Evolutionary conservation across 2,797 vertebrate species (phyloP).

Genomic region (Characodon lateralis): DNA sequence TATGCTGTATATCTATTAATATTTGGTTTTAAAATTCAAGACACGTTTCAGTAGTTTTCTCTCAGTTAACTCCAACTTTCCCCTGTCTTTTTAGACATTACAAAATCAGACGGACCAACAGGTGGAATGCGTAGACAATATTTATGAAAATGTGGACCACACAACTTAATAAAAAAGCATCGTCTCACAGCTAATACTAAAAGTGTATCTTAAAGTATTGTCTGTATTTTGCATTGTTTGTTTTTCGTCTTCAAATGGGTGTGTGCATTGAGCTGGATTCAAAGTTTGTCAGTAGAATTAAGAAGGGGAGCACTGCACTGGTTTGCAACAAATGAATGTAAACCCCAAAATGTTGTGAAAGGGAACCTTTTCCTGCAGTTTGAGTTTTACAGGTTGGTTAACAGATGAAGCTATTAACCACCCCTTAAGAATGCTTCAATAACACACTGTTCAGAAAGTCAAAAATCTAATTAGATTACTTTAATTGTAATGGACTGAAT

Average conservation of each 20-base stretch:
- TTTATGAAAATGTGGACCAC: slow-evolving; percentile 63
- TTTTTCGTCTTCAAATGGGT: background rate
- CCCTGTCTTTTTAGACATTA: slow-evolving; percentile 46
- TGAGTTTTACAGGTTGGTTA: background rate
- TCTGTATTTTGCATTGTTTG: background rate
- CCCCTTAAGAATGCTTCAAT: background rate
- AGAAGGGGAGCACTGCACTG: background rate
- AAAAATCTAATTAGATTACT: background rate
- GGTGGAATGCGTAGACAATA: slow-evolving; percentile 12
- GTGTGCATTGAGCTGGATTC: background rate
- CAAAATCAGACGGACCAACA: slow-evolving; percentile 11
- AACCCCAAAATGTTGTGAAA: background rate
- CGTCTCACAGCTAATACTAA: background rate
- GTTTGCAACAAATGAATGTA: background rate
- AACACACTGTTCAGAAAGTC: background rate
- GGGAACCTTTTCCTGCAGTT: background rate
- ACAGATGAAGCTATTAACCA: background rate
- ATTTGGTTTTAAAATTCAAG: slow-evolving; percentile 11
- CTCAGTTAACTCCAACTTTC: background rate
- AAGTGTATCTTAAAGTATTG: background rate
- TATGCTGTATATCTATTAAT: slow-evolving; percentile 15
- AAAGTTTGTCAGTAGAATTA: background rate
- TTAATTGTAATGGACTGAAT: background rate
- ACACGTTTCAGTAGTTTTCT: background rate
- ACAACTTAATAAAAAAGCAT: background rate